Evolutionary conservation across 2,888 invertebrate species (phyloP).

Genomic region (Megaustenia siamemsis): DNA sequence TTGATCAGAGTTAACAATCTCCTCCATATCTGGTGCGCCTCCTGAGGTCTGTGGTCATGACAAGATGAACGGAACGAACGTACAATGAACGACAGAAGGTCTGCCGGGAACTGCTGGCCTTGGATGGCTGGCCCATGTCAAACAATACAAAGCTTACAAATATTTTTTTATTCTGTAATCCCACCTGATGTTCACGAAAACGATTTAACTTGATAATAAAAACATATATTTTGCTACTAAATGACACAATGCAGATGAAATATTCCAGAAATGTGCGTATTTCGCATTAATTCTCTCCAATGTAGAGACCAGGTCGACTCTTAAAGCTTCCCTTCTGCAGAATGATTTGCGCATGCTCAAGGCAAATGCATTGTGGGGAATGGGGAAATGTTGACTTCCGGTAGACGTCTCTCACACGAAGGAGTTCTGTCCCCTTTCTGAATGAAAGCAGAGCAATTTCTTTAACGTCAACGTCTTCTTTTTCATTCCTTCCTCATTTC

Average conservation of each 20-base stretch:
- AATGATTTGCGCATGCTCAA: conserved; percentile 26
- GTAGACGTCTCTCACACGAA: neutral
- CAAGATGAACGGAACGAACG: conserved; percentile 29
- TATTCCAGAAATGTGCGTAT: neutral
- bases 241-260: neutral
- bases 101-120: no score
- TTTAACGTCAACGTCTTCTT: no score
- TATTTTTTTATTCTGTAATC: neutral
- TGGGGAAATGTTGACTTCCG: conserved; percentile 29
- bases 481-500: no score
- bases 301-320: neutral
- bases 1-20: neutral
- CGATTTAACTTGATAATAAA: conserved; percentile 4
- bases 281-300: neutral
- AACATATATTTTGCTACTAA: neutral
- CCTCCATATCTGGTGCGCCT: neutral
- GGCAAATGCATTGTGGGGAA: conserved; percentile 13
- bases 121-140: no score
- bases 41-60: neutral
- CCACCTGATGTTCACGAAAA: conserved; percentile 1
- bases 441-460: no score
- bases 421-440: no score
- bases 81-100: conserved; percentile 49
- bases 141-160: no score
- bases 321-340: neutral